Evolutionary conservation across 2,797 vertebrate genomes (phyloP).

Genomic region (Benthosema pterotum): DNA sequence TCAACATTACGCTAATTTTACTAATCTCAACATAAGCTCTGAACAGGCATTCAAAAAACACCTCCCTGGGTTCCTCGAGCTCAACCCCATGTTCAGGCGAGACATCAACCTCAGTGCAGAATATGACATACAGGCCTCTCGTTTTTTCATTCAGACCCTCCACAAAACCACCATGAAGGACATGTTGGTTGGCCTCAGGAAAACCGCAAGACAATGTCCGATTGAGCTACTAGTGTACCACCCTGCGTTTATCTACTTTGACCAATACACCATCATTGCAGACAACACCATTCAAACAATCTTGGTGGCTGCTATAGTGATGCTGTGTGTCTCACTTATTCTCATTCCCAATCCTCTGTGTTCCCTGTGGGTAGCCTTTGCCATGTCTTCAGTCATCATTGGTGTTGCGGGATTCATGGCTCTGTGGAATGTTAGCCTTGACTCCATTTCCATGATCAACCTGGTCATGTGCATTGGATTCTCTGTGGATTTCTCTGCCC

Average conservation of each 20-base stretch:
- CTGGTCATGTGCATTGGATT: conserved; percentile 90
- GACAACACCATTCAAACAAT: conserved; percentile 83
- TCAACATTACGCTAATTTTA: neutral
- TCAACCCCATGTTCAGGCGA: conserved; percentile 63
- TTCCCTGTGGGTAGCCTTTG: conserved; percentile 85
- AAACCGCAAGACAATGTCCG: conserved; percentile 68
- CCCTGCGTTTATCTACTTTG: conserved; percentile 85
- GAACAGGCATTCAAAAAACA: conserved; percentile 63
- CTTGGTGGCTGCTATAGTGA: conserved; percentile 71
- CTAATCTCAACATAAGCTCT: conserved; percentile 39
- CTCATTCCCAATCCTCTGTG: conserved; percentile 85
- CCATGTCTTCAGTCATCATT: conserved; percentile 83
- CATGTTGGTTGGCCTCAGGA: conserved; percentile 74
- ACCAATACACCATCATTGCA: conserved; percentile 83
- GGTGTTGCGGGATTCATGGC: conserved; percentile 87
- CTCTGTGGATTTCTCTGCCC: conserved; percentile 90
- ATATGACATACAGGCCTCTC: conserved; percentile 74
- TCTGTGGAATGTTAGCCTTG: conserved; percentile 81
- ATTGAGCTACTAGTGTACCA: conserved; percentile 83
- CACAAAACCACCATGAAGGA: conserved; percentile 65
- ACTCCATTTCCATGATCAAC: conserved; percentile 91
- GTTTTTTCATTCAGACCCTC: conserved; percentile 84
- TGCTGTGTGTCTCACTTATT: conserved; percentile 81
- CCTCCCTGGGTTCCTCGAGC: conserved; percentile 55
- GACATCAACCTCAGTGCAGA: conserved; percentile 74